Conservation (phyloP, 2,797 vertebrate genomes). For the Coregonus ussuriensis region DNA sequence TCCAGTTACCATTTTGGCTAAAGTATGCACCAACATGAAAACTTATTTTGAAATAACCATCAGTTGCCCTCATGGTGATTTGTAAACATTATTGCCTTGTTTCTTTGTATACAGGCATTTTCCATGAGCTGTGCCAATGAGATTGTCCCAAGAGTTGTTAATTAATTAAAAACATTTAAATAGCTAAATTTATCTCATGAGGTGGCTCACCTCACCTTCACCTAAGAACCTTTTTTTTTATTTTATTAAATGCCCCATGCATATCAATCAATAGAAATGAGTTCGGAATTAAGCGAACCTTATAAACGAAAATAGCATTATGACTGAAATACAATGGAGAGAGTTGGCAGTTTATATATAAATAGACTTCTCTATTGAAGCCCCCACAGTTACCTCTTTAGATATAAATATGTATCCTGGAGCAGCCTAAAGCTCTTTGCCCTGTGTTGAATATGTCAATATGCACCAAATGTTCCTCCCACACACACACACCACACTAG, state of each 20-base stretch:
- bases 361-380: conserved; percentile 38
- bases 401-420: conserved; percentile 60
- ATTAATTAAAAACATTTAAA: not conserved
- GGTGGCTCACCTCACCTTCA: not conserved
- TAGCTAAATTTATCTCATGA: not conserved
- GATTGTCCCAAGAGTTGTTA: not conserved
- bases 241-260: too few relatives aligned
- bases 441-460: conserved; percentile 61
- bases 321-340: not conserved
- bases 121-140: not conserved
- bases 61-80: not conserved
- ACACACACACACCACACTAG: conserved; percentile 36
- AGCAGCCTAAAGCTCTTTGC: conserved; percentile 37
- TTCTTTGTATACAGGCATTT: not conserved
- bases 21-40: not conserved
- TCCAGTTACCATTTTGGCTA: not conserved
- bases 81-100: not conserved
- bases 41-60: not conserved
- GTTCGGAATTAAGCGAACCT: not conserved
- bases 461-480: conserved; percentile 57
- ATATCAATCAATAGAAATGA: not conserved
- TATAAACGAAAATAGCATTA: not conserved
- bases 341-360: conserved; percentile 29
- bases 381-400: conserved; percentile 49
- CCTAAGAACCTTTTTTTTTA: not conserved